phyloP scores from a whole-genome alignment of 1,140 invertebrate genomes.

The Megathymus violae region DNA sequence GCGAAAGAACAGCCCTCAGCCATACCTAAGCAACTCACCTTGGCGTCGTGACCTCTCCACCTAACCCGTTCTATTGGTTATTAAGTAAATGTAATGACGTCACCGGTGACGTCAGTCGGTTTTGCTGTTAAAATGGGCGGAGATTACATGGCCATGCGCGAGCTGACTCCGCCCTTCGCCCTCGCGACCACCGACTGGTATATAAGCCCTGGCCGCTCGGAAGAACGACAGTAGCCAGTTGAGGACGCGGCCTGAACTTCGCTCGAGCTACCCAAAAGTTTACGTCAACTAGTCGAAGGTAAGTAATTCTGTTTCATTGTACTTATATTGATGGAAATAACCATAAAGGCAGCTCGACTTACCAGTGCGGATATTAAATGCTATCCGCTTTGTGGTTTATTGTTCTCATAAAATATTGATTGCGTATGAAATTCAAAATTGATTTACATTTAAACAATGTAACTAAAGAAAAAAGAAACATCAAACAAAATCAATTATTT shows the following conservation, averaged over 20 bases:
- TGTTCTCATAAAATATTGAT: too few relatives aligned
- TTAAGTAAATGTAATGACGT: constrained; percentile 48
- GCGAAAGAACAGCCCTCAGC: constrained; percentile 22
- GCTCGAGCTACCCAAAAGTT: constrained; percentile 50
- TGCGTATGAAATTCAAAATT: too few relatives aligned
- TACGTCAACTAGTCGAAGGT: constrained; percentile 50
- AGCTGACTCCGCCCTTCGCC: constrained; percentile 48
- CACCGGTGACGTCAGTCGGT: constrained; percentile 49
- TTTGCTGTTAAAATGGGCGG: constrained; percentile 57
- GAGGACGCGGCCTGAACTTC: constrained; percentile 35
- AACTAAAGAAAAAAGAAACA: too few relatives aligned
- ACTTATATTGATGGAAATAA: background rate
- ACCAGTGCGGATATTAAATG: too few relatives aligned
- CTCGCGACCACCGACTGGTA: constrained; percentile 44
- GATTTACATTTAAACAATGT: too few relatives aligned
- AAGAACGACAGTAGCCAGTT: constrained; percentile 45
- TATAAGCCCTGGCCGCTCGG: constrained; percentile 49
- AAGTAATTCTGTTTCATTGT: constrained; percentile 39
- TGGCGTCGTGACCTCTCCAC: background rate
- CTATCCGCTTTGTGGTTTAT: too few relatives aligned
- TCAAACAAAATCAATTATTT: too few relatives aligned
- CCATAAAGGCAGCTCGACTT: too few relatives aligned
- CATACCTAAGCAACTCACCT: constrained; percentile 27
- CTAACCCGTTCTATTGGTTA: constrained; percentile 31
- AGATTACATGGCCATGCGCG: constrained; percentile 47